Conservation (phyloP, 2,113 vertebrate genomes). For the Spheniscus mendiculus region DNA sequence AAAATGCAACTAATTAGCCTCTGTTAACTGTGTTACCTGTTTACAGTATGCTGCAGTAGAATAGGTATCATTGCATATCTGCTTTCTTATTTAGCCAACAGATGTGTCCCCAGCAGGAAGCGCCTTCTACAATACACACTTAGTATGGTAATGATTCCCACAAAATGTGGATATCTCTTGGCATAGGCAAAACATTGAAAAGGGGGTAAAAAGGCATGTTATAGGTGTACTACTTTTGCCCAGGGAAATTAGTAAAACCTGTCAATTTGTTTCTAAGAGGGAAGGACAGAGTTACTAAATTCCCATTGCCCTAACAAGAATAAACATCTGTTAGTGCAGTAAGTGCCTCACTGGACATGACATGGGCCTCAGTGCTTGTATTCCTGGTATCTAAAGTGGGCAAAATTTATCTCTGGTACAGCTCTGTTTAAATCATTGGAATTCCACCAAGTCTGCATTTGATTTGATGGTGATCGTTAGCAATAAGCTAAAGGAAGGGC, state of each 20-base stretch:
- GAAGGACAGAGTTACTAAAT: neutral
- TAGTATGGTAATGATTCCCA: neutral
- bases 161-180: neutral
- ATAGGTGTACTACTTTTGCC: neutral
- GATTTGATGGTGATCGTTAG: conserved; percentile 3
- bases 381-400: neutral
- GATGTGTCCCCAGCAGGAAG: conserved; percentile 3
- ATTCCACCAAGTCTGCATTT: conserved; percentile 4
- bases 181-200: neutral
- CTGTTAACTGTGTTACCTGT: neutral
- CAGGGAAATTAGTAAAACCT: neutral
- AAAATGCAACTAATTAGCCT: neutral
- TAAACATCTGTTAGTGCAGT: neutral
- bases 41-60: neutral
- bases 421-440: neutral
- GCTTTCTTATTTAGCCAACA: conserved; percentile 16
- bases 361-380: neutral
- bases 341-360: neutral
- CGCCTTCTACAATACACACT: neutral
- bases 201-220: neutral
- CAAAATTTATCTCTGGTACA: neutral
- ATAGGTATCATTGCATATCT: neutral
- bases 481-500: conserved; percentile 25
- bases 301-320: neutral
- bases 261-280: neutral